phyloP scores from a whole-genome alignment of 2,113 vertebrate genomes.

The Paratilapia polleni region DNA sequence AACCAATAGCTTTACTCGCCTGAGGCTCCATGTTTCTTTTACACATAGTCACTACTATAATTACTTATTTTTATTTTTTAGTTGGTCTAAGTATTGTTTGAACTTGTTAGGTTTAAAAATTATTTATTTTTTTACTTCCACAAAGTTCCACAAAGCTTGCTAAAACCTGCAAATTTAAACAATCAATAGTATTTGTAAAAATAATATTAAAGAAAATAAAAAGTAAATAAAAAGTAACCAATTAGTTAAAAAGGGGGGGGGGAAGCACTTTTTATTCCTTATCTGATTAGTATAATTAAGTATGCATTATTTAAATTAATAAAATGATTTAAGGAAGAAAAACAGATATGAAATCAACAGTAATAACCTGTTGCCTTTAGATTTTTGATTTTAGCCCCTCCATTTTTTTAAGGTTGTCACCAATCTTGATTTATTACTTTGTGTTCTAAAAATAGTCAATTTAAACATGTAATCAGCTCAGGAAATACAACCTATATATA shows the following conservation, averaged over 20 bases:
- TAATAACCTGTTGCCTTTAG: neutral
- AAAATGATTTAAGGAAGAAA: neutral
- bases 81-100: neutral
- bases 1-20: too few relatives aligned
- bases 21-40: neutral
- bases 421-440: conserved; percentile 4
- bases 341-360: rapidly evolving
- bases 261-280: neutral
- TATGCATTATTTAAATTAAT: too few relatives aligned
- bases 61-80: neutral
- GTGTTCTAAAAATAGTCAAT: neutral
- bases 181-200: neutral
- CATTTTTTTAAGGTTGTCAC: neutral
- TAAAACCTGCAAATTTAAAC: neutral
- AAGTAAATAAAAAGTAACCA: neutral
- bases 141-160: too few relatives aligned
- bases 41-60: neutral
- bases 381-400: too few relatives aligned
- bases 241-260: neutral
- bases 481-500: neutral
- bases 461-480: neutral
- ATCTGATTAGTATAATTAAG: neutral
- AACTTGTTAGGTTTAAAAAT: too few relatives aligned
- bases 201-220: neutral
- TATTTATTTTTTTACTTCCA: neutral